Evolutionary conservation across 2,113 vertebrate species (phyloP), one percentile per base, ranked within the genome.

Genomic region (Clarias magur): DNA sequence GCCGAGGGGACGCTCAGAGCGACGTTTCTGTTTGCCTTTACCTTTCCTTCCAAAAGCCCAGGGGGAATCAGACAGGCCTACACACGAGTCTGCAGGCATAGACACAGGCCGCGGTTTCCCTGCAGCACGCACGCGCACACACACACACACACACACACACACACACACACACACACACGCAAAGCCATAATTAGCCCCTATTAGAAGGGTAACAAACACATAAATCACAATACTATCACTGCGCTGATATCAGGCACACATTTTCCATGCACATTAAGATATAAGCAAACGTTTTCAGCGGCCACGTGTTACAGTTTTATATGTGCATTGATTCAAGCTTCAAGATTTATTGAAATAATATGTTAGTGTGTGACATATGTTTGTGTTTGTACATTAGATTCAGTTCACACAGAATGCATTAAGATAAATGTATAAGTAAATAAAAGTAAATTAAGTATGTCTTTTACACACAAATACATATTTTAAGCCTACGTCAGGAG

Each of bases 51-150:
- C 96, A 17, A 91, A 88, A 59, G 94, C 89, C 86, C 95, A 95
- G 21, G 95, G 95, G 30, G 93, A 89, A 70, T 97, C 96, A 17
- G 94, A 94, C 25, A 92, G 93, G 34, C 91, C 96, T 86, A 97
- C 94, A 90, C 96, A 96, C 62, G 95, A 94, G 62, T 97, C 97
- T 2, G 95, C 97, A 17, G 98, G 98, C 98, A 99, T 98, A 88
- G 98, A 99, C 88, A 99, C 88, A 2, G 98, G 98, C 30, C 98
- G 96, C 73, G 98, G 96, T 92, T 97, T 98, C 89, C 96, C 98
- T 99, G 91, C 21, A 83, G 42, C 25, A 70, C 38, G 79, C 54
- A 60, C 82, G 82, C 34, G 78, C 30, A 19, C 17, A 17, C 27
- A 57, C 85, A 87, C 38, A 83, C 54, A 60, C 82, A 82, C 34